Evolutionary conservation across 1,140 invertebrate species (phyloP), one percentile per base, ranked within the genome.

Genomic region (Diorhabda carinulata): DNA sequence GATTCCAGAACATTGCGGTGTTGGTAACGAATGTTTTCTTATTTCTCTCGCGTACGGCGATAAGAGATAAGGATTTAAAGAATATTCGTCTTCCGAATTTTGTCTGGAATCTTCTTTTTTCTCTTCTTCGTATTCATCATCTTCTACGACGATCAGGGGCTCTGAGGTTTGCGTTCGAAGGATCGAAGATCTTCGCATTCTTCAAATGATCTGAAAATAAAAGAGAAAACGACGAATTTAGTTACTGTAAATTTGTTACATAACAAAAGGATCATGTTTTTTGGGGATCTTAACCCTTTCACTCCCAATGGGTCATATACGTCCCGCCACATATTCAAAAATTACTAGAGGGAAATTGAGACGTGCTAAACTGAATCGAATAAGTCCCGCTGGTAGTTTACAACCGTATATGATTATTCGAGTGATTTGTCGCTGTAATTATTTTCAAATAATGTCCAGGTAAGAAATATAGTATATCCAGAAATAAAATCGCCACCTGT

Each of bases 81-180:
- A 82, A 0, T 90, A 92, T 77, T 91, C 90, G 56, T 88, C 88
- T 73, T 91, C 90, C 43, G 89, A 78, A 71, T 86, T 87, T 7
- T 85, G 83, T 2, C 88, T 86, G 2, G 86, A 86, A 66, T 77
- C 77, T 57, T 70, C 70, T 73, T 79, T 58, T 67, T 70, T 81
- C 79, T 81, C 78, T 72, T 90, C 89, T 4, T 86, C 84, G 68
- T 91, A 88, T 72, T 92, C 91, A 43, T 85, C 83, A 8, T 92
- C 91, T 78, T 93, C 91, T 3, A 93, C 91, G 52, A 93, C 91
- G 72, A 93, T 93, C 57, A 92, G 83, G 2, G 91, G 91, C 77
- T 92, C 91, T 60, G 79, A 83, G 71, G 74, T 83, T 70, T 84
- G 77, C 47, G 83, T 82, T 70, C 83, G 83, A 57, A 83, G 82